A percentile compares a stretch with the other conserved stretches of the same genome.
Conservation (phyloP, 2,888 invertebrate species). For the Siphlonurus alternatus region DNA sequence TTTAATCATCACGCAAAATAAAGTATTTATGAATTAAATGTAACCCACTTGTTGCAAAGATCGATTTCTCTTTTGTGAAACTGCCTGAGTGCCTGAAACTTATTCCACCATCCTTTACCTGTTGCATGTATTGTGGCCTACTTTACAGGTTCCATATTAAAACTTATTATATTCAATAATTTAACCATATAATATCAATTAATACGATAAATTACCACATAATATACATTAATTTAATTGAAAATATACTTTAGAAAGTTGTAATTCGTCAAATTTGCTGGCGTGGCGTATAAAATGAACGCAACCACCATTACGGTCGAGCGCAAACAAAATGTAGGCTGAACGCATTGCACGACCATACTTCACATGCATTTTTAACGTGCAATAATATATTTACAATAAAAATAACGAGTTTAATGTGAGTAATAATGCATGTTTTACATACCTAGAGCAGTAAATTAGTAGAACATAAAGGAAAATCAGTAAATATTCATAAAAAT, state of each 20-base stretch:
- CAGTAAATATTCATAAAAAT: background rate
- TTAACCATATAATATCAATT: too few relatives aligned
- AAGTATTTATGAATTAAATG: background rate
- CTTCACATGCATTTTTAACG: too few relatives aligned
- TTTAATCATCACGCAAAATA: too few relatives aligned
- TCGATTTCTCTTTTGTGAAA: too few relatives aligned
- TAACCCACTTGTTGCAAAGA: background rate
- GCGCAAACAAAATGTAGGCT: background rate
- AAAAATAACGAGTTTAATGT: too few relatives aligned
- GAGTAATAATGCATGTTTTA: too few relatives aligned
- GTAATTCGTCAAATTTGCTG: background rate
- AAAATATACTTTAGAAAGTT: background rate
- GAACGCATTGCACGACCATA: background rate
- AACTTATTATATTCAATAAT: too few relatives aligned
- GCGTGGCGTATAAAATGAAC: background rate
- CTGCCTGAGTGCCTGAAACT: background rate
- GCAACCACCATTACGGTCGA: constrained; percentile 1
- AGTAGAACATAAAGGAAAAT: background rate
- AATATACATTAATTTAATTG: too few relatives aligned
- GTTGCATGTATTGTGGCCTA: background rate
- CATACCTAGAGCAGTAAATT: background rate
- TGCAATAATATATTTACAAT: too few relatives aligned
- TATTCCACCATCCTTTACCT: background rate
- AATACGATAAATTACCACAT: too few relatives aligned
- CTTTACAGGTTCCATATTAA: background rate